Evolutionary conservation across 2,888 invertebrate genomes (phyloP).

Genomic region (Sialis fuliginosa): DNA sequence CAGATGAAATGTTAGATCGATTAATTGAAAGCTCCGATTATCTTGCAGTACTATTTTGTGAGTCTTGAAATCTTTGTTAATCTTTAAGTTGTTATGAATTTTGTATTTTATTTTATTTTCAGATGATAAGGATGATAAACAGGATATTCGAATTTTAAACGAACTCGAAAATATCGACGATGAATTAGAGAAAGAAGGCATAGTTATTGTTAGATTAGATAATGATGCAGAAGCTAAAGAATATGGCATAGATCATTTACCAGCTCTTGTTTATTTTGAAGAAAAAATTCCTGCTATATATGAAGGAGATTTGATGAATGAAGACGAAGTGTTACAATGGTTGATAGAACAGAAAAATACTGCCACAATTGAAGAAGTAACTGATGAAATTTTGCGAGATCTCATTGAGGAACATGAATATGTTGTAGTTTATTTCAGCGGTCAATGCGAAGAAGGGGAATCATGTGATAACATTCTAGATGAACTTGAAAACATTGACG

Average conservation of each 20-base stretch:
- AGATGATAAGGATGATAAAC: conserved; percentile 83
- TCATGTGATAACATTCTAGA: conserved; percentile 71
- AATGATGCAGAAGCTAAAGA: conserved; percentile 81
- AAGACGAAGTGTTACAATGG: conserved; percentile 84
- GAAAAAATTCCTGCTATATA: conserved; percentile 81
- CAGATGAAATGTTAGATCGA: conserved; percentile 86
- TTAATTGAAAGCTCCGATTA: conserved; percentile 63
- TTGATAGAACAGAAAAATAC: conserved; percentile 71
- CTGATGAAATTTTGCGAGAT: conserved; percentile 72
- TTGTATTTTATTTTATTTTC: conserved; percentile 13
- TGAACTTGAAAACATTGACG: conserved; percentile 81
- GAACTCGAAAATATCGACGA: conserved; percentile 87
- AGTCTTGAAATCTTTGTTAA: conserved; percentile 25
- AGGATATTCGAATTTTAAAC: conserved; percentile 71
- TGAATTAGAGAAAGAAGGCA: conserved; percentile 75
- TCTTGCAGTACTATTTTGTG: conserved; percentile 82
- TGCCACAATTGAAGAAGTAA: conserved; percentile 87
- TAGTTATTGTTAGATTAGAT: conserved; percentile 78
- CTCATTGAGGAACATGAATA: conserved; percentile 83
- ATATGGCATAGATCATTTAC: conserved; percentile 77
- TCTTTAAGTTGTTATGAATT: background rate
- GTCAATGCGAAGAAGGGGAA: conserved; percentile 74
- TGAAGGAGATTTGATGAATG: conserved; percentile 81
- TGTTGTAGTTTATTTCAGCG: conserved; percentile 86
- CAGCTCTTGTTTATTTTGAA: conserved; percentile 75